These are phyloP conservation scores for Phylloscopus trochilus DNA, from an alignment of 2,113 vertebrate genomes.

Conservation along the genomic window DNA sequence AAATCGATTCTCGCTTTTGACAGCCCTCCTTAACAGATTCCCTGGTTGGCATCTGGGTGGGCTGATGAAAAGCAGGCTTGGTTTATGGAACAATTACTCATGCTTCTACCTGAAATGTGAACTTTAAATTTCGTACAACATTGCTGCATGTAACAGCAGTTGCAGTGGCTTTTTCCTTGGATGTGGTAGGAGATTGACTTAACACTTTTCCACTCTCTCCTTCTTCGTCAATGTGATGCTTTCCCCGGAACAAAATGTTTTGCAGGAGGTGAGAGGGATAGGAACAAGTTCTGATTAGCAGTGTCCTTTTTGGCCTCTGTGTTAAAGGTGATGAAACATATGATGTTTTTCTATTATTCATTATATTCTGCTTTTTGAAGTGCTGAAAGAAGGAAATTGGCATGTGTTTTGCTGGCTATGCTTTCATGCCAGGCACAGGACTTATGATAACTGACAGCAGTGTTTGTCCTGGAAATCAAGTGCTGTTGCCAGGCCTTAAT, in stretches of 20 bases:
- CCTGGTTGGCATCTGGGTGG: not conserved
- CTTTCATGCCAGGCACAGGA: not conserved
- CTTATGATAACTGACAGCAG: not conserved
- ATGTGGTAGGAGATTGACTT: not conserved
- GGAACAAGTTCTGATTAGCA: not conserved
- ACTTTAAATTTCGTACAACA: not conserved
- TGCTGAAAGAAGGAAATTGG: not conserved
- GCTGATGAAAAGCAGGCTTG: not conserved
- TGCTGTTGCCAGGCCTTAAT: not conserved
- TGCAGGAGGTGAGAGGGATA: not conserved
- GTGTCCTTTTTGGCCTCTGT: not conserved
- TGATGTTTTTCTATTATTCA: not conserved
- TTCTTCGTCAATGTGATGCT: not conserved
- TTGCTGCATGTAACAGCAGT: not conserved
- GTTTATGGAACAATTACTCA: not conserved
- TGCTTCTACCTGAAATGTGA: slow-evolving; percentile 5
- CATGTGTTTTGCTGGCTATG: not conserved
- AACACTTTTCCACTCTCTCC: not conserved
- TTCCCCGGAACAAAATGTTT: not conserved
- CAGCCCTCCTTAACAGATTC: slow-evolving; percentile 1
- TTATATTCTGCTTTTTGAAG: not conserved
- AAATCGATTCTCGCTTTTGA: not conserved
- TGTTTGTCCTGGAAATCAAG: not conserved
- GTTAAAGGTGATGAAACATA: not conserved
- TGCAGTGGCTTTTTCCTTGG: not conserved